Evolutionary conservation across 2,113 vertebrate species (phyloP).

Genomic region (Prietella phreatophila): DNA sequence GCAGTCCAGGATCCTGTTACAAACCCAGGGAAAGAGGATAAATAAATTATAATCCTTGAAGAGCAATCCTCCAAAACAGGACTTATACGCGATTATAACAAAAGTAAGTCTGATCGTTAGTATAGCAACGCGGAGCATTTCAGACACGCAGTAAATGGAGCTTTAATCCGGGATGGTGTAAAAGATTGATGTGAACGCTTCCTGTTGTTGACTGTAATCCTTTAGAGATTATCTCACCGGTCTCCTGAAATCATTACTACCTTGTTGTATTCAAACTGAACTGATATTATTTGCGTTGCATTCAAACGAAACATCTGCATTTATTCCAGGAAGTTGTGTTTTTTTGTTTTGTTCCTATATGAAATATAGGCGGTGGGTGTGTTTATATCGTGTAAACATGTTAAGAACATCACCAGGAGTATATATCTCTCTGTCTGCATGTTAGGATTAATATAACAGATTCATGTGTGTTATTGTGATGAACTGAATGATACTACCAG

Average conservation of each 20-base stretch:
- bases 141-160: neutral
- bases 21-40: slow-evolving; percentile 32
- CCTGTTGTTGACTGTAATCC: neutral
- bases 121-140: neutral
- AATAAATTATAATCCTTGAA: slow-evolving; percentile 35
- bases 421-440: neutral
- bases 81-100: neutral
- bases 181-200: slow-evolving; percentile 4
- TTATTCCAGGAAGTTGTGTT: neutral
- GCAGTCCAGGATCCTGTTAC: slow-evolving; percentile 40
- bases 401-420: no score
- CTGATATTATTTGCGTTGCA: neutral
- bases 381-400: neutral
- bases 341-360: neutral
- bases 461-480: neutral
- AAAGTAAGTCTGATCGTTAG: slow-evolving; percentile 32
- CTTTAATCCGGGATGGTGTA: neutral
- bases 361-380: neutral
- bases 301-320: neutral
- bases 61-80: slow-evolving; percentile 7
- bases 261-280: neutral
- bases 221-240: neutral
- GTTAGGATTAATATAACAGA: neutral
- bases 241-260: neutral
- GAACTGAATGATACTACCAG: neutral